Evolutionary conservation across 1,140 invertebrate genomes (phyloP), one percentile per base, ranked within the genome.

Genomic region (Popillia japonica): DNA sequence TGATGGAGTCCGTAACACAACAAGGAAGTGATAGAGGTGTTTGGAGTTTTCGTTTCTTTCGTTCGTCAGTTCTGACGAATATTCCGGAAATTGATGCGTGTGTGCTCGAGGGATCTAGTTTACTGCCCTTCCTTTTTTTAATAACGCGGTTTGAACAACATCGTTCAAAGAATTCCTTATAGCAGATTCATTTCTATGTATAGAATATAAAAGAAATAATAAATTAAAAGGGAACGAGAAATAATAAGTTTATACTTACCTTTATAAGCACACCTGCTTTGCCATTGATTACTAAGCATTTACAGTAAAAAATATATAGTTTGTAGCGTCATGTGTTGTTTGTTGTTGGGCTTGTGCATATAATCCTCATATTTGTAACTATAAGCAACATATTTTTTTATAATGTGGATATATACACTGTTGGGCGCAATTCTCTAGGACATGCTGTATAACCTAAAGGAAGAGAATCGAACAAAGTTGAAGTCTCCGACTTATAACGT

Each of bases 81-180:
- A 40, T 14, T 40, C 72, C 72, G 72, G 72, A 74, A 74, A 74
- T 74, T 74, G 41, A 74, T 74, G 41, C 72, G 41, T 74, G 72
- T 44, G 11, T 74, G 72, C 72, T 74, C 61, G 61, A 22, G 17
- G 48, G 14, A 55, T 55, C 48, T 17, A 17, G 22, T 68, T 68
- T 22, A 14, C 61, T 68, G 7, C 22, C 22, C 61, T 22, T 22
- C 22, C 22, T 68, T 23, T 64, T 64, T 68, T 68, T 68, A 68
- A 68, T 68, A 68, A 23, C 61, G 61, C 61, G 61, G 61, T 68
- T 68, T 68, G 61, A 68, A 22, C 61, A 68, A 68, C 61, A 68
- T 8, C 61, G 22, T 23, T 68, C 61, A 27, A 22, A 22, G 27
- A 68, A 68, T 68, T 22, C 22, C 20, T 68, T 22, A 68, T 14